These are phyloP conservation scores for Athalia circularis DNA, from an alignment of 2,888 invertebrate genomes.

Conservation along the genomic window DNA sequence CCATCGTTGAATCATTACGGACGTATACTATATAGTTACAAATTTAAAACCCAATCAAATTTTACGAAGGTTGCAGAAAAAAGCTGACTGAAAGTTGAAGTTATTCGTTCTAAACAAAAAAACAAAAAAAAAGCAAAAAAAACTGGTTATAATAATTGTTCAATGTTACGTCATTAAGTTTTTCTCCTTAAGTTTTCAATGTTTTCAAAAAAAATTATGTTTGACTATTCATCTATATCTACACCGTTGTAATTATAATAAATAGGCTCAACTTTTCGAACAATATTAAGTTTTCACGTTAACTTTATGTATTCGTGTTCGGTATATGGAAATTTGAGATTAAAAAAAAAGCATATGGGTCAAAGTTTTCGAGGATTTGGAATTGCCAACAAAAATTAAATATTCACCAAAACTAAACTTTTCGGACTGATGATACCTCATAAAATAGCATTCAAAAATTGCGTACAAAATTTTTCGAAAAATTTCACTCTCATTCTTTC, in stretches of 20 bases:
- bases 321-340: constrained; percentile 10
- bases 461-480: no score
- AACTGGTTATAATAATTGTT: constrained; percentile 23
- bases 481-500: no score
- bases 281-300: constrained; percentile 27
- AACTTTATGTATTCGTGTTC: constrained; percentile 26
- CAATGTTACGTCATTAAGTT: constrained; percentile 36
- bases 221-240: constrained; percentile 11
- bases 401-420: not conserved
- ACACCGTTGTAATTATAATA: not conserved
- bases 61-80: not conserved
- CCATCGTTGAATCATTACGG: constrained; percentile 56
- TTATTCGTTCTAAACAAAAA: constrained; percentile 21
- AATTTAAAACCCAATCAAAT: not conserved
- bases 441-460: no score
- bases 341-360: constrained; percentile 12
- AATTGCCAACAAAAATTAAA: not conserved
- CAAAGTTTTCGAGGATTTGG: constrained; percentile 11
- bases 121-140: not conserved
- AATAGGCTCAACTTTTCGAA: no score
- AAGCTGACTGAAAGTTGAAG: constrained; percentile 36
- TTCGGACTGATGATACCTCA: not conserved
- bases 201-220: constrained; percentile 13
- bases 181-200: constrained; percentile 4
- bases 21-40: constrained; percentile 39